These are phyloP conservation scores for Diuraphis noxia DNA, from an alignment of 1,140 invertebrate genomes.

Conservation along the genomic window DNA sequence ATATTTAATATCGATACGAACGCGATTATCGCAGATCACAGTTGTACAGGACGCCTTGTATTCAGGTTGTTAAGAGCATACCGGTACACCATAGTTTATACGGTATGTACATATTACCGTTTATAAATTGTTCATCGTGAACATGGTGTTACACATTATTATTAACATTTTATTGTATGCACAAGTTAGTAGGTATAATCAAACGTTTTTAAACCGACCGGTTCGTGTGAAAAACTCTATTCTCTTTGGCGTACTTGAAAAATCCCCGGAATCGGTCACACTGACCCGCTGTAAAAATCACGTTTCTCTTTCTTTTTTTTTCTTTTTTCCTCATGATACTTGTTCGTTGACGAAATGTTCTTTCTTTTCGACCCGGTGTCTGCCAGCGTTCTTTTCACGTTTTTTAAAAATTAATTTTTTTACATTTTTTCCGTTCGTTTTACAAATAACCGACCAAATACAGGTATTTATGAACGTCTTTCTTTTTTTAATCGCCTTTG, in stretches of 20 bases:
- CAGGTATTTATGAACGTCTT: constrained; percentile 1
- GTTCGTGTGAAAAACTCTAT: neutral
- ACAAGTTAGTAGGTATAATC: neutral
- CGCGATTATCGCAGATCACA: neutral
- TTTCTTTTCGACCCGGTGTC: constrained; percentile 49
- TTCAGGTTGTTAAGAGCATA: neutral
- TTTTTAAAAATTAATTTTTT: constrained; percentile 15
- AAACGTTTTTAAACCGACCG: neutral
- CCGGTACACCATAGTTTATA: neutral
- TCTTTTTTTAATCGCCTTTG: neutral
- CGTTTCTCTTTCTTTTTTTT: constrained; percentile 32
- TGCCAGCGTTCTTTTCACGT: neutral
- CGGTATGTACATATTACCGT: neutral
- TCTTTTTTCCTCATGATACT: constrained; percentile 33
- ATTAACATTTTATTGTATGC: neutral
- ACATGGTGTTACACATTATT: neutral
- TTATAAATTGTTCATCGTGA: neutral
- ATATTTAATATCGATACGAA: neutral
- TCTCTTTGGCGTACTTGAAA: neutral
- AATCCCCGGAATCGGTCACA: constrained; percentile 38
- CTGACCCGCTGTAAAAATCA: constrained; percentile 32
- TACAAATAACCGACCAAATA: neutral
- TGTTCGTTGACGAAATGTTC: constrained; percentile 28
- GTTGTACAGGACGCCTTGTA: neutral
- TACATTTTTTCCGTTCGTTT: neutral